Evolutionary conservation across 2,113 vertebrate species (phyloP).

Genomic region (Psittacus erithacus): DNA sequence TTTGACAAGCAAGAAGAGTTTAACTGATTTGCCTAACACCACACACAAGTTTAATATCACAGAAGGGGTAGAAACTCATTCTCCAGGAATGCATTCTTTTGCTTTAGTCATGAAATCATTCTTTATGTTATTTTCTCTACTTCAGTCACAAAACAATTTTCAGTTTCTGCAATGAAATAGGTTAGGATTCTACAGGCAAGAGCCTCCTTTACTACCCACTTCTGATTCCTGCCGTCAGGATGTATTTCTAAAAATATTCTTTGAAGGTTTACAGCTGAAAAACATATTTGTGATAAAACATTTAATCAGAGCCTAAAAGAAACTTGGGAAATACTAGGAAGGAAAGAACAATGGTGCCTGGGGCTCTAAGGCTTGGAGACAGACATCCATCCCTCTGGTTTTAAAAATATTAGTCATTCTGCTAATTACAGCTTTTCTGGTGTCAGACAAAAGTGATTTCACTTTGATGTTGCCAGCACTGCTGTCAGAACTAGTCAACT

Average conservation of each 20-base stretch:
- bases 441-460: neutral
- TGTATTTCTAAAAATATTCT: neutral
- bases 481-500: neutral
- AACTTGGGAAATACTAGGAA: neutral
- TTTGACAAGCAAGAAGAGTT: neutral
- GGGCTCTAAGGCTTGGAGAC: neutral
- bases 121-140: neutral
- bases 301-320: neutral
- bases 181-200: neutral
- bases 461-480: neutral
- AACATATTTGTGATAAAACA: neutral
- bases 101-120: neutral
- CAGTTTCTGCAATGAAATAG: neutral
- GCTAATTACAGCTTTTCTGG: neutral
- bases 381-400: neutral
- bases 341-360: neutral
- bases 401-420: neutral
- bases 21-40: neutral
- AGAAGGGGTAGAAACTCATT: neutral
- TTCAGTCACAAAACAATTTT: neutral
- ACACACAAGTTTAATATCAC: neutral
- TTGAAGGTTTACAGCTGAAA: neutral
- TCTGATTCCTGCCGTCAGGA: neutral
- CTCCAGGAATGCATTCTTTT: neutral
- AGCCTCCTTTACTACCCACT: neutral